These are phyloP conservation scores for Pseudochirops corinnae DNA, from an alignment of 2,797 vertebrate species.

Conservation along the genomic window DNA sequence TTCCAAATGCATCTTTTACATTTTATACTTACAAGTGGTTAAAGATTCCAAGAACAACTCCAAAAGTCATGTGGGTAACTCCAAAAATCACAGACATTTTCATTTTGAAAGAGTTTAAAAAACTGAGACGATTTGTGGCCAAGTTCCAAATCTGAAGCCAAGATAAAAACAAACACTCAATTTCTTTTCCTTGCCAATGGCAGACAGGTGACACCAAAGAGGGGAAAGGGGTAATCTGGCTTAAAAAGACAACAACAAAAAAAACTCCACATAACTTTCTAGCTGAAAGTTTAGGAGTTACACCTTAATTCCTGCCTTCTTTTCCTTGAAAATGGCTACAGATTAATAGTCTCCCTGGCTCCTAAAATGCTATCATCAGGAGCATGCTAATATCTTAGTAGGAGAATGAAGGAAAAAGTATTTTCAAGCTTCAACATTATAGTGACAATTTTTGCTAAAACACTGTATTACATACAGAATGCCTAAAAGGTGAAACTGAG, in stretches of 20 bases:
- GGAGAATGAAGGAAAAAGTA: not conserved
- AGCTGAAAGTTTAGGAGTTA: not conserved
- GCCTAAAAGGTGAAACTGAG: not conserved
- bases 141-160: conserved; percentile 95
- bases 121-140: conserved; percentile 95
- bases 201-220: not conserved
- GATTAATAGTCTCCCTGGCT: not conserved
- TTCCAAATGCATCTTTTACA: not conserved
- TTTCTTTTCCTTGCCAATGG: not conserved
- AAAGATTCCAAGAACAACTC: conserved; percentile 93
- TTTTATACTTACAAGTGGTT: conserved; percentile 95
- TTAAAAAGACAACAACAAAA: not conserved
- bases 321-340: not conserved
- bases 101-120: conserved; percentile 99
- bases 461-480: not conserved
- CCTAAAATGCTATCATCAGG: not conserved
- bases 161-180: conserved; percentile 19
- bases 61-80: conserved; percentile 96
- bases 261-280: not conserved
- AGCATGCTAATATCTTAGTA: not conserved
- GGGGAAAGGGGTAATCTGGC: not conserved
- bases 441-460: not conserved
- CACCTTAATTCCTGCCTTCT: not conserved
- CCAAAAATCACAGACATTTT: conserved; percentile 98
- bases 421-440: conserved; percentile 12